phyloP scores from a whole-genome alignment of 2,888 invertebrate genomes.

The Acanthococcus lagerstroemiae region DNA sequence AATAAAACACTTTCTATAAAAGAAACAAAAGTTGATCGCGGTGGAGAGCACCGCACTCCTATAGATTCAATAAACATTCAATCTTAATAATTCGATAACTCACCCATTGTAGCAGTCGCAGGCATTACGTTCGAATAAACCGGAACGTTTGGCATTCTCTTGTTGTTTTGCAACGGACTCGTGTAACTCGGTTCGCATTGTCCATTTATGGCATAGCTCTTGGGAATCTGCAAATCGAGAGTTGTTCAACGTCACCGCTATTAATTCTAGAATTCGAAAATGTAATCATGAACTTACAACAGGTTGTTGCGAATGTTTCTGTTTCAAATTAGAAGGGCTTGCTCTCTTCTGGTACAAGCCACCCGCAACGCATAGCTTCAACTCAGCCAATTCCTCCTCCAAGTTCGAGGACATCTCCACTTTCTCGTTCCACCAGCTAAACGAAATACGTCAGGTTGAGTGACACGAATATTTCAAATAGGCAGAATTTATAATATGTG shows the following conservation, averaged over 20 bases:
- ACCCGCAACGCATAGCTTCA: background rate
- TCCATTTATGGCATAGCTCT: conserved; percentile 60
- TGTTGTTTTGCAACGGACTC: conserved; percentile 49
- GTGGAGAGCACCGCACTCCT: no score
- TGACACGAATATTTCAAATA: background rate
- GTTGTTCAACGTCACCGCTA: background rate
- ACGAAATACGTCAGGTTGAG: background rate
- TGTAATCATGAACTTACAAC: conserved; percentile 7
- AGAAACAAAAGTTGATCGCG: no score
- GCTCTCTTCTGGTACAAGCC: conserved; percentile 4
- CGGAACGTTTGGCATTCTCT: background rate
- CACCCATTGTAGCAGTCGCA: background rate
- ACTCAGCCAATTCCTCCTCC: conserved; percentile 5
- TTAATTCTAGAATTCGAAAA: background rate
- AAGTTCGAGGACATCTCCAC: conserved; percentile 18
- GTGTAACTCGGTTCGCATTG: conserved; percentile 65
- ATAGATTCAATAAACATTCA: no score
- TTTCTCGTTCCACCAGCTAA: no score
- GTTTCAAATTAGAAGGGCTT: background rate
- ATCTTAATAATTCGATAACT: no score
- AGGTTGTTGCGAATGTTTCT: conserved; percentile 8
- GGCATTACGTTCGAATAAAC: conserved; percentile 11
- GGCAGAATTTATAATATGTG: background rate
- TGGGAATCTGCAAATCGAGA: conserved; percentile 52
- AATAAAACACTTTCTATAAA: no score